Evolutionary conservation across 1,140 invertebrate genomes (phyloP).

Genomic region (Drosophila bipectinata): DNA sequence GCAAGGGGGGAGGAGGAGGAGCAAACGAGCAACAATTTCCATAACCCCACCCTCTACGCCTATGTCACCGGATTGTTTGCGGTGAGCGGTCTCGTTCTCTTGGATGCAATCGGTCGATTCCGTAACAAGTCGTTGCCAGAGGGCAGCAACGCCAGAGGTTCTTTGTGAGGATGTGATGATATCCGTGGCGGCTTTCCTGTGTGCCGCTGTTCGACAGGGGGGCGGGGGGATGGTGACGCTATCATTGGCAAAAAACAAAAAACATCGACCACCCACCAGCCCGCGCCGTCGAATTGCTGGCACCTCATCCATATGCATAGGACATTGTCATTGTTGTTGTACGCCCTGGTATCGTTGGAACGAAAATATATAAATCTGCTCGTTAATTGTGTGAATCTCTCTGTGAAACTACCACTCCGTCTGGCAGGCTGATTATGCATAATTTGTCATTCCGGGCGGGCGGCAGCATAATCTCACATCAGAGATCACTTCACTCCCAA

Average conservation of each 20-base stretch:
- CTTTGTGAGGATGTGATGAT: not conserved
- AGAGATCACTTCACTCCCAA: conserved; percentile 6
- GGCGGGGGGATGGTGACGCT: not conserved
- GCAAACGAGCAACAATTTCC: not conserved
- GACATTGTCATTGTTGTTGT: conserved; percentile 4
- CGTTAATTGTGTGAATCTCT: conserved; percentile 57
- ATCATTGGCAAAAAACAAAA: conserved; percentile 1
- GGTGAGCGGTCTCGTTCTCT: conserved; percentile 2
- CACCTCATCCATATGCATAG: conserved; percentile 44
- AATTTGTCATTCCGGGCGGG: conserved; percentile 54
- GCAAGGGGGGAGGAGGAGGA: not conserved
- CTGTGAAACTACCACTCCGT: conserved; percentile 37
- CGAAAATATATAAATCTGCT: conserved; percentile 50
- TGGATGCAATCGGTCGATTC: not conserved
- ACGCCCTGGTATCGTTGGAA: conserved; percentile 21
- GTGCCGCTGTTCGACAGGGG: not conserved
- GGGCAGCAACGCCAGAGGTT: not conserved
- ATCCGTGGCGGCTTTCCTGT: not conserved
- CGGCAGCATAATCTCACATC: conserved; percentile 21
- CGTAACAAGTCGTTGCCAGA: not conserved
- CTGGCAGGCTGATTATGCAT: conserved; percentile 56
- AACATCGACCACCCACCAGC: not conserved
- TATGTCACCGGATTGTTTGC: conserved; percentile 4
- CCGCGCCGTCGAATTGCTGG: not conserved
- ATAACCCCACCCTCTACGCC: conserved; percentile 4